phyloP scores from a whole-genome alignment of 2,113 vertebrate species.

The Pterocles gutturalis region DNA sequence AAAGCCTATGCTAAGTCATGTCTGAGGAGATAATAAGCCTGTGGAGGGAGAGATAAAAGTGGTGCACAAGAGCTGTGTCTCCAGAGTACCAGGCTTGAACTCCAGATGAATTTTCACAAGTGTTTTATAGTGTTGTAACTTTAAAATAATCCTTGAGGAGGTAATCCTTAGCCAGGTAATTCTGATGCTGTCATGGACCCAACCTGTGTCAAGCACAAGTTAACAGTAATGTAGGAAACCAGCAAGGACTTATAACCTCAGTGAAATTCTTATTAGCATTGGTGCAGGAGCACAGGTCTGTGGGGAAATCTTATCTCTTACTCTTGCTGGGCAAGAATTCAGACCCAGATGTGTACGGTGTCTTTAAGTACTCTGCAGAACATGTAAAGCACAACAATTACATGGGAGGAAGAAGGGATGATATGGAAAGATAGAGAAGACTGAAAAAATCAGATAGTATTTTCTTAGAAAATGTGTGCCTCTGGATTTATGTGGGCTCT shows the following conservation, averaged over 20 bases:
- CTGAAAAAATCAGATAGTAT: not conserved
- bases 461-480: not conserved
- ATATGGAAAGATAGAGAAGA: not conserved
- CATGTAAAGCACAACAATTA: not conserved
- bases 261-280: slow-evolving; percentile 11
- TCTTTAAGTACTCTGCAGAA: not conserved
- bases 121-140: not conserved
- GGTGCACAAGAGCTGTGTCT: not conserved
- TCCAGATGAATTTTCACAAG: not conserved
- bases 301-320: slow-evolving; percentile 22
- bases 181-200: not conserved
- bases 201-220: not conserved
- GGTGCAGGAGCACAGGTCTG: not conserved
- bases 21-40: not conserved
- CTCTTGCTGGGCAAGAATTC: not conserved
- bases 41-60: not conserved
- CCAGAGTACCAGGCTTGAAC: not conserved
- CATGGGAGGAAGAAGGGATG: not conserved
- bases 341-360: not conserved
- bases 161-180: not conserved
- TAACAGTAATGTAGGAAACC: slow-evolving; percentile 4
- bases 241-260: not conserved
- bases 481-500: not conserved
- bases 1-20: not conserved
- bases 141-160: slow-evolving; percentile 25